Evolutionary conservation across 2,797 vertebrate genomes (phyloP).

Genomic region (Sebastes nivosus): DNA sequence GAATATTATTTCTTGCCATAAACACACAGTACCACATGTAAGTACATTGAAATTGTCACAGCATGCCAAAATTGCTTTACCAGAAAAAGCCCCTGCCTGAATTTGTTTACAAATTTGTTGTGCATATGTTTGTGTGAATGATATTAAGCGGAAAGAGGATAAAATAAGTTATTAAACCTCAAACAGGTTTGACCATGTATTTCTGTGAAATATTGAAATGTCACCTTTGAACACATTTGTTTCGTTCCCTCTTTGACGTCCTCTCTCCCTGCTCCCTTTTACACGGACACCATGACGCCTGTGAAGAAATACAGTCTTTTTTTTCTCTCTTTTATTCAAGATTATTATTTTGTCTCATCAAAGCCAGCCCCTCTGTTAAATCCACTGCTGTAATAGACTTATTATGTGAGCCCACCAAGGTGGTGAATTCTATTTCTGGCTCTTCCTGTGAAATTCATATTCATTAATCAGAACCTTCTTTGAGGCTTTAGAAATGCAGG

Average conservation of each 20-base stretch:
- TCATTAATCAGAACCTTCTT: constrained; percentile 31
- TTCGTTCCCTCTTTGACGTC: not conserved
- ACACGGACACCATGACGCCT: not conserved
- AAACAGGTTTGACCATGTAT: not conserved
- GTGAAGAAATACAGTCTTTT: constrained; percentile 1
- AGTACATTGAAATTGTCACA: not conserved
- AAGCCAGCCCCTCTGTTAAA: constrained; percentile 26
- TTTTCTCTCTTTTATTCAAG: not conserved
- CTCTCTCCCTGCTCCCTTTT: not conserved
- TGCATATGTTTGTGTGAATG: not conserved
- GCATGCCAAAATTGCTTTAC: not conserved
- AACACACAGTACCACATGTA: not conserved
- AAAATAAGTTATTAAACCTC: not conserved
- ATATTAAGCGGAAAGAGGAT: not conserved
- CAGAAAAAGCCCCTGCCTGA: not conserved
- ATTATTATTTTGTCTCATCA: constrained; percentile 36
- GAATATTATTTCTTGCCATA: not conserved
- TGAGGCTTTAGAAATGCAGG: constrained; percentile 13
- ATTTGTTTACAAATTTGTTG: not conserved
- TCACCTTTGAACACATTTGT: not conserved
- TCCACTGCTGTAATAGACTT: constrained; percentile 15
- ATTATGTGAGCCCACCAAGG: constrained; percentile 26
- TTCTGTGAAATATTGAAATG: not conserved
- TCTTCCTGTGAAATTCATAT: constrained; percentile 35
- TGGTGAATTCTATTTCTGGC: constrained; percentile 26